Evolutionary conservation across 2,888 invertebrate genomes (phyloP), one percentile per base, ranked within the genome.

Genomic region (Spilarctia lutea): DNA sequence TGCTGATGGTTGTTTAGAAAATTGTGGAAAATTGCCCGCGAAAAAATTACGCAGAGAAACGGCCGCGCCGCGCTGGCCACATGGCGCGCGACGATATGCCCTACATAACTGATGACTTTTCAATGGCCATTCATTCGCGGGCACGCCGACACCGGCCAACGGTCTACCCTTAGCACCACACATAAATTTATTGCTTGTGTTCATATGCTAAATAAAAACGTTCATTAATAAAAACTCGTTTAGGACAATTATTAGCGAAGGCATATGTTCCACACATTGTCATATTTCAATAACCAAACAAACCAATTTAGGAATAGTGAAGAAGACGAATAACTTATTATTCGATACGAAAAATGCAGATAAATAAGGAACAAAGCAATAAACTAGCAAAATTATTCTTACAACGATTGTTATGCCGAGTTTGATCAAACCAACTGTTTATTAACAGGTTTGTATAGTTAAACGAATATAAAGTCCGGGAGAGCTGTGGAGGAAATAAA

Each of bases 21-120:
- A 93, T 91, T 91, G 91, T 87, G 92, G 89, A 91, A 93, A 93
- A 94, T 92, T 92, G 92, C 90, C 90, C 87, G 90, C 87, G 93
- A 91, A 94, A 94, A 95, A 93, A 94, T 94, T 91, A 93, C 91
- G 91, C 84, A 90, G 91, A 91, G 88, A 82, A 90, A 86, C 90
- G 88, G 71, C 72, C 81, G 82, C 78, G 83, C 79, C 83, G 81
- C 82, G 86, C 87, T 87, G 89, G 91, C 93, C 95, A 94, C 93
- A 95, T 95, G 95, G 94, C 92, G 94, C 92, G 90, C 90, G 91
- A 90, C 93, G 91, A 91, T 93, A 91, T 91, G 93, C 91, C 93
- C 93, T 93, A 93, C 94, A 94, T 95, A 94, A 94, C 95, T 95
- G 94, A 96, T 96, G 95, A 94, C 93, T 95, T 95, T 95, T 92